These are phyloP conservation scores for Scomber japonicus DNA, from an alignment of 2,113 vertebrate genomes.

Conservation along the genomic window DNA sequence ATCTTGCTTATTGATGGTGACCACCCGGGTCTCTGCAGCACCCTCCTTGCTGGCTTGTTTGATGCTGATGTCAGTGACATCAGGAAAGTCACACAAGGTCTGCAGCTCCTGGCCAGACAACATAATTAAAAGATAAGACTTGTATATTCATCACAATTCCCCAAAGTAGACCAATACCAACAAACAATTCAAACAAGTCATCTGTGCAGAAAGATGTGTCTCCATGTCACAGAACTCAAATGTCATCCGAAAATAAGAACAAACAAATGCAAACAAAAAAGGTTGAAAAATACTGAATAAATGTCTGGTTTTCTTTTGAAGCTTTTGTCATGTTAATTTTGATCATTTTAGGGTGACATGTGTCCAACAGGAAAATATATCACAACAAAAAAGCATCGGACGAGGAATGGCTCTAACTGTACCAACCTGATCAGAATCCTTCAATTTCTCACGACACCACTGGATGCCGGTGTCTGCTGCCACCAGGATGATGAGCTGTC, in stretches of 20 bases:
- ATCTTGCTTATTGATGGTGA: constrained; percentile 96
- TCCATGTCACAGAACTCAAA: not conserved
- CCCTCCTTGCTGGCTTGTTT: constrained; percentile 94
- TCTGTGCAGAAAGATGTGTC: not conserved
- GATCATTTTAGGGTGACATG: too few species aligned
- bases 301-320: too few species aligned
- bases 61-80: constrained; percentile 95
- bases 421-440: constrained; percentile 84
- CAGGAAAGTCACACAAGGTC: constrained; percentile 95
- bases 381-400: not conserved
- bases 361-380: not conserved
- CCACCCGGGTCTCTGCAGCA: constrained; percentile 91
- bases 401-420: not conserved
- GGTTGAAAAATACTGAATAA: too few species aligned
- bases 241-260: too few species aligned
- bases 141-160: not conserved
- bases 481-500: constrained; percentile 90
- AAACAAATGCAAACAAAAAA: too few species aligned
- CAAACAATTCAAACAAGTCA: not conserved
- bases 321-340: too few species aligned
- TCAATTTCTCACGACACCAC: constrained; percentile 89
- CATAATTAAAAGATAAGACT: not conserved
- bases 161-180: not conserved
- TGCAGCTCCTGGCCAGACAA: constrained; percentile 89
- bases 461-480: constrained; percentile 93